Conservation (phyloP, 35 echinoderm and acorn worm genomes). For the Holothuria glaberrima region DNA sequence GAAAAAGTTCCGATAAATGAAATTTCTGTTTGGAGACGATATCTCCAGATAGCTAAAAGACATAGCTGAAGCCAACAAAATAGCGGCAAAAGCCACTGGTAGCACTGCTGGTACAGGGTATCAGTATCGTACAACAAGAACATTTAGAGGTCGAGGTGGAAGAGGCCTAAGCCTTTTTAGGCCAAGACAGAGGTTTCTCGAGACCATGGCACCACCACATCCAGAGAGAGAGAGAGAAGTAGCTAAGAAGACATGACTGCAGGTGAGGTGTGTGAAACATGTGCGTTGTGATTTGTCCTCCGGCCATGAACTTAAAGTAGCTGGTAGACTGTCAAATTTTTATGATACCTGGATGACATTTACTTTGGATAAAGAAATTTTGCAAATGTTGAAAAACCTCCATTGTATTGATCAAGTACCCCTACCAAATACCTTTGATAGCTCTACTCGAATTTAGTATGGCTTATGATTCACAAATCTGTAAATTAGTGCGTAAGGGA, state of each 20-base stretch:
- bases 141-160: not conserved
- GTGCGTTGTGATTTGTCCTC: not conserved
- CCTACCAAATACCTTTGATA: not conserved
- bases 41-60: not conserved
- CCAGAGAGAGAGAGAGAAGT: slow-evolving; percentile 1
- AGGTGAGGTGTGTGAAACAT: not conserved
- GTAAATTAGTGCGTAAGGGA: not conserved
- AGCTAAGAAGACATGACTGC: not conserved
- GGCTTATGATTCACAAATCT: not conserved
- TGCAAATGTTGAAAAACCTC: not conserved
- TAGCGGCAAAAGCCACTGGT: slow-evolving; percentile 11
- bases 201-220: not conserved
- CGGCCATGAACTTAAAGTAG: not conserved
- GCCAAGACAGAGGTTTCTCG: not conserved
- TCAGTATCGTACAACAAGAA: not conserved
- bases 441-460: not conserved
- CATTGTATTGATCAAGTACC: not conserved
- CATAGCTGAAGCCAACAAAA: not conserved
- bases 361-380: not conserved
- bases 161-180: not conserved
- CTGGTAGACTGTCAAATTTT: slow-evolving; percentile 1
- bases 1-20: not conserved
- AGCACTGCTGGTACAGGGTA: not conserved
- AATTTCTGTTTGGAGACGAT: not conserved
- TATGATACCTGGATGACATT: not conserved